Evolutionary conservation across 2,113 vertebrate genomes (phyloP).

Genomic region (Salvelinus namaycush): DNA sequence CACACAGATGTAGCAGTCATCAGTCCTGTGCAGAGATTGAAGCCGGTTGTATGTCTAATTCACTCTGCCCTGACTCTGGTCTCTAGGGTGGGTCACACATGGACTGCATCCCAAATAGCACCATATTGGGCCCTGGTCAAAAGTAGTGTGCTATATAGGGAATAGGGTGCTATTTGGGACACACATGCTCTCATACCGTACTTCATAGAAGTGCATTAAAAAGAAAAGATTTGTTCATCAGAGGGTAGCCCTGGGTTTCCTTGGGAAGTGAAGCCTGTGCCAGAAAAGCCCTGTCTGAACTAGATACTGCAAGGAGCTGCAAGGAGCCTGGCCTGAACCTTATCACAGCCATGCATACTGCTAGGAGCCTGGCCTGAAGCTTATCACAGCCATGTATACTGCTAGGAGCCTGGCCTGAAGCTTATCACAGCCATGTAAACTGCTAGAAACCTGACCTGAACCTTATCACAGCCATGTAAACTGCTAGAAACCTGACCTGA

Average conservation of each 20-base stretch:
- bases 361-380: too few species aligned
- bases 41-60: neutral
- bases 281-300: slow-evolving; percentile 5
- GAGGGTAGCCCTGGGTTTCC: slow-evolving; percentile 27
- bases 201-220: slow-evolving; percentile 21
- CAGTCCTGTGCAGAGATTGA: neutral
- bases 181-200: neutral
- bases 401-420: too few species aligned
- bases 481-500: slow-evolving; percentile 1
- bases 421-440: too few species aligned
- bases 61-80: neutral
- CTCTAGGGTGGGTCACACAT: too few species aligned
- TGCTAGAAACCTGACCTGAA: too few species aligned
- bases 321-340: too few species aligned
- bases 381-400: too few species aligned
- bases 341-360: slow-evolving; percentile 4
- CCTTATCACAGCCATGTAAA: too few species aligned
- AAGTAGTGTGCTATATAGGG: neutral
- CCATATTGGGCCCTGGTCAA: neutral
- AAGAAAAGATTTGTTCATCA: slow-evolving; percentile 27
- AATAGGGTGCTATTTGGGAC: slow-evolving; percentile 4
- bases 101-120: too few species aligned
- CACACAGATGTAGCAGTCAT: neutral
- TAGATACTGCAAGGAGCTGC: neutral
- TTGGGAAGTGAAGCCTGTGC: slow-evolving; percentile 19